Conservation (phyloP, 2,113 vertebrate genomes). For the Monopterus albus region DNA sequence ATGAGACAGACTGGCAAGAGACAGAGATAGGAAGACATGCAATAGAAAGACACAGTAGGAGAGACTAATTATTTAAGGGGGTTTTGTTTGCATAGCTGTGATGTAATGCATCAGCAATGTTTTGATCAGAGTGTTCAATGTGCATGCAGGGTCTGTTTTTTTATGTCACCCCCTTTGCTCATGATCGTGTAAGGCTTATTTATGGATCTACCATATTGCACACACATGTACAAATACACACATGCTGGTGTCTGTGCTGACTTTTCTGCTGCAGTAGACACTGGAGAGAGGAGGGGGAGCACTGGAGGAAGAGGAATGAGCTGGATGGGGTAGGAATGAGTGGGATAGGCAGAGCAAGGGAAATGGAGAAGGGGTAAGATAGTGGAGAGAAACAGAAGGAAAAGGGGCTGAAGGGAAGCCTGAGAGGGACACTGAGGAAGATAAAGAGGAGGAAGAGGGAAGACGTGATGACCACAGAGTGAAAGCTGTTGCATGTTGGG, state of each 20-base stretch:
- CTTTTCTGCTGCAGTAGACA: conserved; percentile 83
- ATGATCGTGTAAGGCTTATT: conserved; percentile 34
- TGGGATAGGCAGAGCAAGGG: conserved; percentile 47
- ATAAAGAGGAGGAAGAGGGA: conserved; percentile 32
- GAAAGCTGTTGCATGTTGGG: conserved; percentile 52
- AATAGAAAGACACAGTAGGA: conserved; percentile 52
- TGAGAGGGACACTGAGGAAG: conserved; percentile 25
- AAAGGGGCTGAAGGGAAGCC: conserved; percentile 34
- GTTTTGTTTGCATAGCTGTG: conserved; percentile 66
- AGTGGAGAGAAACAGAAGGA: conserved; percentile 41
- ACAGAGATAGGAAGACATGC: conserved; percentile 38
- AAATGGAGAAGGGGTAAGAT: conserved; percentile 68
- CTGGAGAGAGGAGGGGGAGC: conserved; percentile 55
- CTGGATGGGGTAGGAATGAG: conserved; percentile 30
- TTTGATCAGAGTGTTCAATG: conserved; percentile 56
- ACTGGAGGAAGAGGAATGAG: conserved; percentile 53
- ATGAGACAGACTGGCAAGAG: conserved; percentile 59
- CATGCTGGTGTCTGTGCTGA: conserved; percentile 75
- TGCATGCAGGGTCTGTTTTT: not conserved
- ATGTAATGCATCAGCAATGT: conserved; percentile 68
- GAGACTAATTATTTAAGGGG: conserved; percentile 68
- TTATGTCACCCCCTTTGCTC: conserved; percentile 18
- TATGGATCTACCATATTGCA: conserved; percentile 49
- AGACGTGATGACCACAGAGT: conserved; percentile 47
- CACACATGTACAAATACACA: conserved; percentile 62